Percentiles rank a stretch among this genome's conserved stretches.
These are phyloP conservation scores for Porites divaricata DNA, from an alignment of 92 coral and sea anemone species.

Conservation along the genomic window DNA sequence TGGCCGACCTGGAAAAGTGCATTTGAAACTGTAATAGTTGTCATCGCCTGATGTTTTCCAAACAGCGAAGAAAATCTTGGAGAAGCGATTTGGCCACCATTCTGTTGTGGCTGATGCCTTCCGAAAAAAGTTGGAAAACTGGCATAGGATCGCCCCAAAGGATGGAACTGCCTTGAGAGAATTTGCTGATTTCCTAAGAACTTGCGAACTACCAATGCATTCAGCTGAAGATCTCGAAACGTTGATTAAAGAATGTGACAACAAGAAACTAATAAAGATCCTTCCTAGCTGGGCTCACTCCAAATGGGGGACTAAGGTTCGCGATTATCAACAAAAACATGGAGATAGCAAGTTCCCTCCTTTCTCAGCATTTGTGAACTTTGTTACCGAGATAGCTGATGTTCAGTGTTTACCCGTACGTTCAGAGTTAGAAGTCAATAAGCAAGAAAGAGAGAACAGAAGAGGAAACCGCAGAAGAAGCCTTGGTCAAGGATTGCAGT, in stretches of 20 bases:
- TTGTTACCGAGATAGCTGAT: slow-evolving; percentile 45
- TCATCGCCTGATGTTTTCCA: too few relatives aligned
- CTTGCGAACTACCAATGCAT: slow-evolving; percentile 47
- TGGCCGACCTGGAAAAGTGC: too few relatives aligned
- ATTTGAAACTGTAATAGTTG: too few relatives aligned
- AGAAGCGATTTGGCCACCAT: too few relatives aligned
- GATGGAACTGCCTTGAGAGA: slow-evolving; percentile 54
- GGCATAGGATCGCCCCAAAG: slow-evolving; percentile 52
- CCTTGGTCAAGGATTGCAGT: too few relatives aligned
- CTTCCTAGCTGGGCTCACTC: slow-evolving; percentile 66
- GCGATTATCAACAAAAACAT: slow-evolving; percentile 47
- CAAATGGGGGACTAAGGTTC: slow-evolving; percentile 61
- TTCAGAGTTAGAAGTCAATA: slow-evolving; percentile 10
- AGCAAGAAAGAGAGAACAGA: too few relatives aligned
- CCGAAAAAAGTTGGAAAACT: slow-evolving; percentile 53
- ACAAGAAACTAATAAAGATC: too few relatives aligned
- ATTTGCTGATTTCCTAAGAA: slow-evolving; percentile 52
- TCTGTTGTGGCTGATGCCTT: slow-evolving; percentile 58
- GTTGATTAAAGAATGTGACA: slow-evolving; percentile 46
- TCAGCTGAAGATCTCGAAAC: slow-evolving; percentile 62
- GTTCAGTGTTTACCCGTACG: slow-evolving; percentile 63
- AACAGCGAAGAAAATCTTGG: too few relatives aligned
- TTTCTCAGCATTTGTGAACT: slow-evolving; percentile 48
- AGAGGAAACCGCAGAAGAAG: too few relatives aligned
- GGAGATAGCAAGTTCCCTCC: slow-evolving; percentile 64